Percentiles rank a stretch among this genome's conserved stretches.
Conservation (phyloP, 1,140 invertebrate species). For the Monochamus saltuarius region DNA sequence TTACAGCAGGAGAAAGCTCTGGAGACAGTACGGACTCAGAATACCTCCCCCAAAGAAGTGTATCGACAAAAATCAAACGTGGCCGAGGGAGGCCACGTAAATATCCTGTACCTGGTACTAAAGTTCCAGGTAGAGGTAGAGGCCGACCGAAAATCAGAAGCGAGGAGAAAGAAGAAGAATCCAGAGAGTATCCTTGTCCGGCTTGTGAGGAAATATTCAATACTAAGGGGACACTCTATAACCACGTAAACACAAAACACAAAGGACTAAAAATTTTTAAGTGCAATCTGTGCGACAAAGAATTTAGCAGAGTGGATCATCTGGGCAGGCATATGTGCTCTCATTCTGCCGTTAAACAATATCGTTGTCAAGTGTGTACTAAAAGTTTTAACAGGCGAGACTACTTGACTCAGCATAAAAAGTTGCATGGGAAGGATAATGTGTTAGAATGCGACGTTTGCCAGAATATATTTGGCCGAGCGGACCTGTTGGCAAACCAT, state of each 20-base stretch:
- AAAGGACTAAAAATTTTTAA: constrained; percentile 38
- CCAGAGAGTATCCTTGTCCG: constrained; percentile 42
- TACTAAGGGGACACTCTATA: constrained; percentile 36
- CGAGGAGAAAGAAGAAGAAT: constrained; percentile 32
- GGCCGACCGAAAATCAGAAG: constrained; percentile 27
- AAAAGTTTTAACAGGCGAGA: constrained; percentile 55
- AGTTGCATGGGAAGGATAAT: constrained; percentile 39
- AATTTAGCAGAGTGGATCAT: constrained; percentile 41
- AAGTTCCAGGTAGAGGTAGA: constrained; percentile 24
- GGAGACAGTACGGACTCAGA: constrained; percentile 35
- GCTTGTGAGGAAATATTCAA: constrained; percentile 43
- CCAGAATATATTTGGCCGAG: constrained; percentile 51
- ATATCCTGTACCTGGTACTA: constrained; percentile 13
- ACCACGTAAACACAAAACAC: constrained; percentile 38
- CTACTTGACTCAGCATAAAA: constrained; percentile 54
- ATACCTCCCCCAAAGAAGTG: constrained; percentile 31
- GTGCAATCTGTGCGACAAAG: constrained; percentile 43
- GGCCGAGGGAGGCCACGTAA: constrained; percentile 39
- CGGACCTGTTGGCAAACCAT: constrained; percentile 55
- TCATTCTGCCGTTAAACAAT: constrained; percentile 48
- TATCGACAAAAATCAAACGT: constrained; percentile 18
- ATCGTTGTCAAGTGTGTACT: constrained; percentile 57
- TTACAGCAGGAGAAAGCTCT: constrained; percentile 4
- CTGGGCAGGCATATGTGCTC: constrained; percentile 43
- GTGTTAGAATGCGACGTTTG: constrained; percentile 58